phyloP scores from a whole-genome alignment of 2,113 vertebrate species.

The Sinocyclocheilus anshuiensis region DNA sequence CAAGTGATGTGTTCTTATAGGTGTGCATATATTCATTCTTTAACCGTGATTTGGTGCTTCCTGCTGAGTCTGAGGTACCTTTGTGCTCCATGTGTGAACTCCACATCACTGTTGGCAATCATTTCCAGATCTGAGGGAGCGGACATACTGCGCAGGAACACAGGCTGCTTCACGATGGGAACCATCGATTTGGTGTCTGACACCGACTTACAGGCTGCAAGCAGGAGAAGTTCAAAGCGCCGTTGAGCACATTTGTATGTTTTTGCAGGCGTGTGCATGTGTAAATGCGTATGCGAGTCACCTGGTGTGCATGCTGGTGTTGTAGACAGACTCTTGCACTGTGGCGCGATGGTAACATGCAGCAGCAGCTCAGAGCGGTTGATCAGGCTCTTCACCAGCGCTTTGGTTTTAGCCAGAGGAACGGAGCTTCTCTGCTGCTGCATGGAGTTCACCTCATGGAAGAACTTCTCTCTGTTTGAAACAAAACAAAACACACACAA shows the following conservation, averaged over 20 bases:
- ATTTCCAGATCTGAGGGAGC: slow-evolving; percentile 97
- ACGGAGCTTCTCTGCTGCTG: slow-evolving; percentile 78
- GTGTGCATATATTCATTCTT: neutral
- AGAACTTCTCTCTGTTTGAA: slow-evolving; percentile 88
- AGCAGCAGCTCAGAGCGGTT: slow-evolving; percentile 93
- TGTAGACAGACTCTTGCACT: slow-evolving; percentile 86
- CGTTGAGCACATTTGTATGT: neutral
- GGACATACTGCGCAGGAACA: slow-evolving; percentile 97
- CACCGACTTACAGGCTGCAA: slow-evolving; percentile 89
- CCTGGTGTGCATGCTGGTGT: slow-evolving; percentile 92
- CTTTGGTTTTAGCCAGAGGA: slow-evolving; percentile 89
- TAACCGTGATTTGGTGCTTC: neutral
- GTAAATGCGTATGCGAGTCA: slow-evolving; percentile 55
- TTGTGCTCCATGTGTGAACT: slow-evolving; percentile 88
- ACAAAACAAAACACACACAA: neutral
- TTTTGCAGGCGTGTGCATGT: neutral
- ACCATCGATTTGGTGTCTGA: slow-evolving; percentile 88
- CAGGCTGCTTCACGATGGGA: slow-evolving; percentile 88
- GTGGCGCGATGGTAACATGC: slow-evolving; percentile 95
- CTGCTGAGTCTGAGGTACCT: slow-evolving; percentile 72
- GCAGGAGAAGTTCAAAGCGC: neutral
- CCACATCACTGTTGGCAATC: slow-evolving; percentile 93
- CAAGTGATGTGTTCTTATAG: neutral
- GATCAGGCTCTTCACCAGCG: slow-evolving; percentile 92
- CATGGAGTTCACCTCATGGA: slow-evolving; percentile 90